These are phyloP conservation scores for Poecilus cupreus DNA, from an alignment of 2,888 invertebrate species.

Conservation along the genomic window DNA sequence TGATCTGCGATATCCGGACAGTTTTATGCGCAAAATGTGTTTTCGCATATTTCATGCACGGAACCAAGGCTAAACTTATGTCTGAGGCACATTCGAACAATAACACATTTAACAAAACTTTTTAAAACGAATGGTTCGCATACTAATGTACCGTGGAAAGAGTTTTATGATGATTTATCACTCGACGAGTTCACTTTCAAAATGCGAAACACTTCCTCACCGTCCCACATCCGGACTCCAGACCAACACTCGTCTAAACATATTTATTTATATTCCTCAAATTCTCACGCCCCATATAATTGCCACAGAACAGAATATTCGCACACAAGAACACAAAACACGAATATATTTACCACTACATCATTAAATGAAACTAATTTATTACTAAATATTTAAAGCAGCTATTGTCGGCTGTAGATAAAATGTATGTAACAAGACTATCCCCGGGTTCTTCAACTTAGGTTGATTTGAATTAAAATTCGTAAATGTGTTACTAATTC, in stretches of 20 bases:
- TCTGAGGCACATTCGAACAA: conserved; percentile 58
- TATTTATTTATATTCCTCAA: conserved; percentile 30
- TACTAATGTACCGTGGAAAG: conserved; percentile 54
- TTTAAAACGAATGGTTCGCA: conserved; percentile 55
- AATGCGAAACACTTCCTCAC: conserved; percentile 3
- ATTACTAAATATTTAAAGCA: too few relatives aligned
- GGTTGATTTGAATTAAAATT: too few relatives aligned
- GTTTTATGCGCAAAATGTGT: conserved; percentile 56
- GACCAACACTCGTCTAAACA: conserved; percentile 6
- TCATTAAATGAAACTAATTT: too few relatives aligned
- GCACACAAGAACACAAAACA: background rate
- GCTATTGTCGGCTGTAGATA: too few relatives aligned
- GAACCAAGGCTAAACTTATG: conserved; percentile 49
- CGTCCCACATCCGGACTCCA: background rate
- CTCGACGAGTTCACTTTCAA: conserved; percentile 28
- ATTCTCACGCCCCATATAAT: conserved; percentile 14
- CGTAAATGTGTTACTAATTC: too few relatives aligned
- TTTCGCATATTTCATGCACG: conserved; percentile 56
- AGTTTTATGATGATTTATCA: conserved; percentile 51
- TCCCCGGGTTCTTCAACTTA: too few relatives aligned
- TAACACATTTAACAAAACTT: conserved; percentile 59
- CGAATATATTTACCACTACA: too few relatives aligned
- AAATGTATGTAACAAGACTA: too few relatives aligned
- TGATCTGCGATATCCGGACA: conserved; percentile 56
- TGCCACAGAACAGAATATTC: background rate